These are phyloP conservation scores for Macroramphosus scolopax DNA, from an alignment of 2,797 vertebrate species.

Conservation along the genomic window DNA sequence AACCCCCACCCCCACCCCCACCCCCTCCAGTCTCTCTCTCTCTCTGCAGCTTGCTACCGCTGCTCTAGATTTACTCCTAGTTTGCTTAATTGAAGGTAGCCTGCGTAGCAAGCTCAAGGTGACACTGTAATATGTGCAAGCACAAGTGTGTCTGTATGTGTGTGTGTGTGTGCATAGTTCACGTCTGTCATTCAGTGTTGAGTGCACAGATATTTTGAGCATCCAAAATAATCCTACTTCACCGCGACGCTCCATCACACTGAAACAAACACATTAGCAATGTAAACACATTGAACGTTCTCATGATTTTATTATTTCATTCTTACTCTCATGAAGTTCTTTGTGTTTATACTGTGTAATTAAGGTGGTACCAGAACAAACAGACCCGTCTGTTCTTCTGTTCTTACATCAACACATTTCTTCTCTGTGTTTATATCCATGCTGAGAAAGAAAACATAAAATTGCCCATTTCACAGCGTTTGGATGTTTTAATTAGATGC, in stretches of 20 bases:
- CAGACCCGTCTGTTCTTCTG: too few relatives aligned
- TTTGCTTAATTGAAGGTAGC: constrained; percentile 77
- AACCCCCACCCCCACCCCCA: constrained; percentile 29
- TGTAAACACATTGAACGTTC: neutral
- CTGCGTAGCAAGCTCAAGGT: constrained; percentile 69
- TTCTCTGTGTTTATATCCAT: too few relatives aligned
- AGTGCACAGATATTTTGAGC: constrained; percentile 38
- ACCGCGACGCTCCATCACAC: constrained; percentile 36
- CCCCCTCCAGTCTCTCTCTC: constrained; percentile 18
- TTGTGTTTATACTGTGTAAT: neutral
- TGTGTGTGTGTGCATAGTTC: constrained; percentile 1
- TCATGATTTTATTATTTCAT: neutral
- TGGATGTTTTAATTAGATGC: too few relatives aligned
- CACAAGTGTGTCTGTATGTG: constrained; percentile 8
- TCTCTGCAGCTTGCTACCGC: constrained; percentile 49
- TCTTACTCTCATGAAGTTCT: neutral
- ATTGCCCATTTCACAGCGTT: too few relatives aligned
- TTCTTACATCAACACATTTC: too few relatives aligned
- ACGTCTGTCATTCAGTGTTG: constrained; percentile 16
- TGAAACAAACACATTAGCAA: constrained; percentile 30
- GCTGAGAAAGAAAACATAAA: too few relatives aligned
- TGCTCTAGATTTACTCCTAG: constrained; percentile 68
- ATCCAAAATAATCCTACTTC: constrained; percentile 41
- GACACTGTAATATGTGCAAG: constrained; percentile 54
- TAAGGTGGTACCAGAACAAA: too few relatives aligned